Evolutionary conservation across 1,140 invertebrate species (phyloP), one percentile per base, ranked within the genome.

Genomic region (Alviniconcha marisindica): DNA sequence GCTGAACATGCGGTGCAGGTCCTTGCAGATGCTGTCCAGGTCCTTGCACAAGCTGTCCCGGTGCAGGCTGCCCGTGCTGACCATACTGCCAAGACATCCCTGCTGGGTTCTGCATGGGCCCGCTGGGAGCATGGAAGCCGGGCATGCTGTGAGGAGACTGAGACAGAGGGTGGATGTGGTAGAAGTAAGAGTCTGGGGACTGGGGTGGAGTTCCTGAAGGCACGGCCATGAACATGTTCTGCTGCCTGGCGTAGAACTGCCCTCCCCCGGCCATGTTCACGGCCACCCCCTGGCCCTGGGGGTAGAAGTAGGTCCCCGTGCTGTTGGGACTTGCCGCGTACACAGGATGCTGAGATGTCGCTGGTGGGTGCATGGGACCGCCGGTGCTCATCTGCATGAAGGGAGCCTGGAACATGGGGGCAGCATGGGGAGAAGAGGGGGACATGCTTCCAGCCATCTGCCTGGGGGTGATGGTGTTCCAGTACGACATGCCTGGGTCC

Each of bases 71-170:
- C n/a, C n/a, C n/a, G n/a, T n/a, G n/a, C n/a, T n/a, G n/a, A n/a
- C n/a, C n/a, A n/a, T 76, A 54, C 44, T 76, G 73, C 73, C 73
- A 76, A 2, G 73, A 24, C 44, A 54, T 12, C 24, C 73, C 73
- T 31, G 24, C 73, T 31, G 73, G 73, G 44, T 36, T 76, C 24
- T 71, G n/a, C 42, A 51, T 51, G 44, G 73, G 40, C 4, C 24
- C 24, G 24, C 38, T n/a, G 1, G 69, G 69, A 40, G 69, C 42
- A 42, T 54, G 73, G 38, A 42, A 74, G 7, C 15, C 71, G 24
- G 73, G 73, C 73, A 76, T 76, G 73, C 44, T 76, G n/a, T n/a
- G n/a, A n/a, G n/a, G n/a, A n/a, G n/a, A n/a, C 14, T 76, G 73
- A 12, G 73, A 76, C 40, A 76, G 73, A 28, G 73, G 73, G 42